Percentiles rank a stretch among this genome's conserved stretches.
These are phyloP conservation scores for Meteorus colon DNA, from an alignment of 2,888 invertebrate genomes.

Conservation along the genomic window DNA sequence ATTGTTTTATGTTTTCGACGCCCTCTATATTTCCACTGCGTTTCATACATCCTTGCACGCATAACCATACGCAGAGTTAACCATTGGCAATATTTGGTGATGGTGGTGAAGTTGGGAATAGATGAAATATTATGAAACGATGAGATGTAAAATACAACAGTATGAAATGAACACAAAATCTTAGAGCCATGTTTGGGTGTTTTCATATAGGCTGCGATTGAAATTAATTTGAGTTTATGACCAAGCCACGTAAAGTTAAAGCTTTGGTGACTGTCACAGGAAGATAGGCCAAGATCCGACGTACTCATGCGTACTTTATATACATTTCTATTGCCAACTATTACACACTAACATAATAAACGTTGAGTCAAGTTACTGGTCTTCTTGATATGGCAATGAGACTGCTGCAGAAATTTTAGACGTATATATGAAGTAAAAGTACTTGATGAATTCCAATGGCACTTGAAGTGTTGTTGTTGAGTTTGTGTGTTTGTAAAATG, in stretches of 20 bases:
- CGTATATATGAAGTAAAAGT: slow-evolving; percentile 11
- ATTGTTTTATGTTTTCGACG: slow-evolving; percentile 71
- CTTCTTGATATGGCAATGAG: slow-evolving; percentile 10
- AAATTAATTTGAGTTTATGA: slow-evolving; percentile 72
- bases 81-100: slow-evolving; percentile 10
- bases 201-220: slow-evolving; percentile 65
- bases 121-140: slow-evolving; percentile 29
- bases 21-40: slow-evolving; percentile 55
- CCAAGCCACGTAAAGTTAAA: slow-evolving; percentile 59
- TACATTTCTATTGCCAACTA: slow-evolving; percentile 12
- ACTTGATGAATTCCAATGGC: slow-evolving; percentile 30
- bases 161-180: not conserved
- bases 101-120: not conserved
- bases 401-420: not conserved
- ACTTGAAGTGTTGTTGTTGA: slow-evolving; percentile 13
- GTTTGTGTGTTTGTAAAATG: not conserved
- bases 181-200: not conserved
- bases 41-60: slow-evolving; percentile 45
- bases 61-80: slow-evolving; percentile 21
- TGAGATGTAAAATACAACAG: slow-evolving; percentile 10
- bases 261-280: slow-evolving; percentile 48
- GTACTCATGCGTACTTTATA: slow-evolving; percentile 23
- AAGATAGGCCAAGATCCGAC: slow-evolving; percentile 49
- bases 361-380: slow-evolving; percentile 9
- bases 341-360: not conserved